Base-by-base conservation (phyloP, 2,888 invertebrate species). In the Strigamia crassipes region DNA sequence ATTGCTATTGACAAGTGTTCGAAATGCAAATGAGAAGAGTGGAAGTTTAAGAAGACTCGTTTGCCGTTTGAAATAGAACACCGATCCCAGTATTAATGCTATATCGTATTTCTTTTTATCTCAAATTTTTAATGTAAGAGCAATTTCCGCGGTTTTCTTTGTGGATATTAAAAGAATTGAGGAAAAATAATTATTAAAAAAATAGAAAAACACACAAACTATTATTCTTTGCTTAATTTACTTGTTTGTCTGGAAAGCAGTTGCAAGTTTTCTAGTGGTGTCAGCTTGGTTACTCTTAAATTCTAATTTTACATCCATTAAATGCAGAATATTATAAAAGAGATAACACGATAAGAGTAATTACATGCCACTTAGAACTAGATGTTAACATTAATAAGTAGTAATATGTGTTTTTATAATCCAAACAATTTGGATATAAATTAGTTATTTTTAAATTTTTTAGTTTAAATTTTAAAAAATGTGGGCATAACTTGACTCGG, bases 261-360 rank as follows among this genome's bases (percentile, higher is more conserved):
- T 66, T 23, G 21, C 13, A 12, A 21, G 10, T 21, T 66, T 18
- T 66, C 61, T 23, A 66, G 21, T 66, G 5, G 61, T 66, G 61
- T 23, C 61, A 66, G 61, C 61, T 66, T 66, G 61, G 61, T 21
- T 66, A 66, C 10, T 1, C 61, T 21, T 66, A 66, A 66, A 66
- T 66, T 23, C 61, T 66, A 66, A 66, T 66, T 66, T 66, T 66
- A 66, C 61, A 66, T 66, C 61, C 27, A 61, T 61, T 61, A 61
- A n/a, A 66, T 66, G 21, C 21, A 66, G 61, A 23, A 18, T 66
- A 66, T 21, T 51, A 66, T 66, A 66, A 66, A 8, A 21, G 61
- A 66, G 61, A 66, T 66, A 66, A 66, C 61, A 66, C n/a, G 61
- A 18, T 5, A 0, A 66, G 10, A 38, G 8, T 38, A 38, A 66